phyloP scores from a whole-genome alignment of 2,113 vertebrate species.

The Saimiri boliviensis region DNA sequence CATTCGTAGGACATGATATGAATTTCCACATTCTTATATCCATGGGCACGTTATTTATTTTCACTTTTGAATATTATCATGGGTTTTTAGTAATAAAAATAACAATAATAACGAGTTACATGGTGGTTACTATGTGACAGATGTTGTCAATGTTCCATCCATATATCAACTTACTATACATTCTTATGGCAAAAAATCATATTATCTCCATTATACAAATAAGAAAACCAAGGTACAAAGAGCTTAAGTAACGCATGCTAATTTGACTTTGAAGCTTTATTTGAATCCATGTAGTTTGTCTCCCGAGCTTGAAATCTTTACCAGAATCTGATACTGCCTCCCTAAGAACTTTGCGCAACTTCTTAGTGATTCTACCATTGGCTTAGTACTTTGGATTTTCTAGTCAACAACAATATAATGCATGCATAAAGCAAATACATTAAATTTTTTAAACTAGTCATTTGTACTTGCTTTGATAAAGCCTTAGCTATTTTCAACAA shows the following conservation, averaged over 20 bases:
- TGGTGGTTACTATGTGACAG: not conserved
- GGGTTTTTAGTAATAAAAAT: not conserved
- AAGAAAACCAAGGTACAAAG: not conserved
- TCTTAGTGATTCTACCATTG: not conserved
- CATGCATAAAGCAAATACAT: not conserved
- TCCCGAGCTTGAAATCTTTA: not conserved
- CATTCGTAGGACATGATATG: not conserved
- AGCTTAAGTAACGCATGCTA: not conserved
- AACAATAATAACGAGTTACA: not conserved
- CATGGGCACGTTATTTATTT: not conserved
- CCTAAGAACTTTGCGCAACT: not conserved
- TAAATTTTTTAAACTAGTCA: not conserved
- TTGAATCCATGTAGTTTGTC: not conserved
- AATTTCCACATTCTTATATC: not conserved
- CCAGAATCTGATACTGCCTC: not conserved
- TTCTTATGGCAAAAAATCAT: not conserved
- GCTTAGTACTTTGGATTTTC: not conserved
- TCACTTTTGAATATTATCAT: not conserved
- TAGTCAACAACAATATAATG: not conserved
- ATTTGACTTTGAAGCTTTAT: not conserved
- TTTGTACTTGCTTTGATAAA: not conserved
- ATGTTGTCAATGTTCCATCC: not conserved
- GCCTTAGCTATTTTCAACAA: not conserved
- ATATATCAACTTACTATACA: not conserved
- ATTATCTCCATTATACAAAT: not conserved